Evolutionary conservation across 2,113 vertebrate species (phyloP).

Genomic region (Gopherus evgoodei): DNA sequence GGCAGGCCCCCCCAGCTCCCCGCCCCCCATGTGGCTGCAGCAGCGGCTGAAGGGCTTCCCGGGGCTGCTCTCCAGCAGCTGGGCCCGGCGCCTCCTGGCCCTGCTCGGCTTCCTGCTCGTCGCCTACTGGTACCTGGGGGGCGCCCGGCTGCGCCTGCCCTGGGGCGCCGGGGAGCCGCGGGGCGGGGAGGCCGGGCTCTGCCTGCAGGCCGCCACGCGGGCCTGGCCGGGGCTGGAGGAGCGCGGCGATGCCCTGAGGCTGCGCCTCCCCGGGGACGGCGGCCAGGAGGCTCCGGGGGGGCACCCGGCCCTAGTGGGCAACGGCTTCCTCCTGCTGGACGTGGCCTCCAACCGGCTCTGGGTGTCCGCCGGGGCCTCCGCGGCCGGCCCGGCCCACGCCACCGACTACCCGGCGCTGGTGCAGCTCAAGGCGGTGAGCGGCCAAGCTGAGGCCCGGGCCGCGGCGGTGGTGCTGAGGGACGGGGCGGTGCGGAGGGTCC

Average conservation of each 20-base stretch:
- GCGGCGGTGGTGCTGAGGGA: constrained; percentile 85
- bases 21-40: constrained; percentile 90
- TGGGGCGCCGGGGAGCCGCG: constrained; percentile 74
- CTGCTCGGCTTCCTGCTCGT: constrained; percentile 84
- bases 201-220: constrained; percentile 85
- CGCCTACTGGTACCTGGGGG: constrained; percentile 88
- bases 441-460: constrained; percentile 78
- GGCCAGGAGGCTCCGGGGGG: constrained; percentile 66
- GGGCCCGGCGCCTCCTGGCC: constrained; percentile 89
- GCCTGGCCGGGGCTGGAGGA: constrained; percentile 82
- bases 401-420: constrained; percentile 85
- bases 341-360: constrained; percentile 87
- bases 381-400: constrained; percentile 79
- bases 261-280: constrained; percentile 73
- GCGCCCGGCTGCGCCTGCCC: constrained; percentile 72
- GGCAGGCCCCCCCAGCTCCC: not conserved
- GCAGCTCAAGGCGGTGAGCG: constrained; percentile 77
- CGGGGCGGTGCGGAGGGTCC: constrained; percentile 85
- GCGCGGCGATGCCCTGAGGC: constrained; percentile 79
- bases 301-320: constrained; percentile 86
- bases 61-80: constrained; percentile 95
- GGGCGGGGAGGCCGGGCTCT: constrained; percentile 78
- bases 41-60: constrained; percentile 93
- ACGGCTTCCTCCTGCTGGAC: constrained; percentile 90
- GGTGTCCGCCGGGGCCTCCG: constrained; percentile 81